These are phyloP conservation scores for Hermaeophaga mercurialis DNA, from an alignment of 2,888 invertebrate species.

Conservation along the genomic window DNA sequence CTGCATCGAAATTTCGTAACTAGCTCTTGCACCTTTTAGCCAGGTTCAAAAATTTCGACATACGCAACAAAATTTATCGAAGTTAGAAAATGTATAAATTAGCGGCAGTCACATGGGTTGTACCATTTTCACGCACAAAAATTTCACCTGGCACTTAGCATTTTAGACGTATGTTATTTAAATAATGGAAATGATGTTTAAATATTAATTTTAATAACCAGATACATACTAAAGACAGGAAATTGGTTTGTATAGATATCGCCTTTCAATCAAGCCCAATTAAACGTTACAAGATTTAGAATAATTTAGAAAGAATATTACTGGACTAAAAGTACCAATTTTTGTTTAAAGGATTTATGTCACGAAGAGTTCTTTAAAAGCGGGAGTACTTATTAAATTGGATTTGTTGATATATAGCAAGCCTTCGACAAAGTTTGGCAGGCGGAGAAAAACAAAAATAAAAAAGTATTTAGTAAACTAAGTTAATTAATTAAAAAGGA, in stretches of 20 bases:
- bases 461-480: too few relatives aligned
- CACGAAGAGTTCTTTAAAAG: too few relatives aligned
- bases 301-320: too few relatives aligned
- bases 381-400: too few relatives aligned
- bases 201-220: neutral
- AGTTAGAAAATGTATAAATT: constrained; percentile 6
- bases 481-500: too few relatives aligned
- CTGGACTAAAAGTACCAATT: too few relatives aligned
- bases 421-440: too few relatives aligned
- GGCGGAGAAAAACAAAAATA: too few relatives aligned
- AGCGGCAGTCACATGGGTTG: neutral
- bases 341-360: too few relatives aligned
- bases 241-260: neutral
- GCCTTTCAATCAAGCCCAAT: too few relatives aligned
- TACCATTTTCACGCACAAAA: neutral
- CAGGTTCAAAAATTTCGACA: constrained; percentile 6
- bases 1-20: constrained; percentile 14
- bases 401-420: too few relatives aligned
- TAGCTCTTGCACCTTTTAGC: constrained; percentile 15
- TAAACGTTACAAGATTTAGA: too few relatives aligned
- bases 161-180: neutral
- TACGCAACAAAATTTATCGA: constrained; percentile 8
- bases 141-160: constrained; percentile 9
- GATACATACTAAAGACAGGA: neutral
- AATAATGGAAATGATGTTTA: neutral